phyloP scores from a whole-genome alignment of 2,888 invertebrate genomes.

The Teleogryllus oceanicus region DNA sequence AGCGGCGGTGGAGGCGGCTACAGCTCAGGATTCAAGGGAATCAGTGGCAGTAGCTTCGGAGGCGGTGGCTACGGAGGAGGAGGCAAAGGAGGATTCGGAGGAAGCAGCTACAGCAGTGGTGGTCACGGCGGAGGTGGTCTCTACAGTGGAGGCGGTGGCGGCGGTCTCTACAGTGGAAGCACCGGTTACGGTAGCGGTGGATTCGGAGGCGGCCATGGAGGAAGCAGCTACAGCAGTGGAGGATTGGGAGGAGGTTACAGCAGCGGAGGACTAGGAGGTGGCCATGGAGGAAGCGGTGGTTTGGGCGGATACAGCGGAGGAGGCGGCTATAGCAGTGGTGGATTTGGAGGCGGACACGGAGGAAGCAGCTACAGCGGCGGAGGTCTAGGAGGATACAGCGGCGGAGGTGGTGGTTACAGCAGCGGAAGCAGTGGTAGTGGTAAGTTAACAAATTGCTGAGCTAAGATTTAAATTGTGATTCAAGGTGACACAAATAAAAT shows the following conservation, averaged over 20 bases:
- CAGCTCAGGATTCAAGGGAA: conserved; percentile 20
- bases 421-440: conserved; percentile 23
- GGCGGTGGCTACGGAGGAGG: conserved; percentile 21
- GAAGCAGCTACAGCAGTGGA: conserved; percentile 23
- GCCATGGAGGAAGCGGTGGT: conserved; percentile 24
- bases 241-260: conserved; percentile 25
- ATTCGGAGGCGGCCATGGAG: conserved; percentile 24
- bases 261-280: conserved; percentile 24
- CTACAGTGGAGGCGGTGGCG: conserved; percentile 2
- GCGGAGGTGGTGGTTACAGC: conserved; percentile 20
- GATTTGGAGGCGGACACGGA: conserved; percentile 4
- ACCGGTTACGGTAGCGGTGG: conserved; percentile 22
- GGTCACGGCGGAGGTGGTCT: conserved; percentile 12
- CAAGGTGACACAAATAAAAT: too few species aligned
- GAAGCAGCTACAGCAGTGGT: neutral
- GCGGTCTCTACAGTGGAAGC: conserved; percentile 19
- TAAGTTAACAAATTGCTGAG: neutral
- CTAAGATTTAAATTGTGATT: too few species aligned
- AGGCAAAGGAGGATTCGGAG: neutral
- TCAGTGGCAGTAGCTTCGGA: neutral
- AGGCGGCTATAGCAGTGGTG: conserved; percentile 23
- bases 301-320: too few species aligned
- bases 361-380: conserved; percentile 22
- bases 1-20: neutral
- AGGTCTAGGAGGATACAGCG: conserved; percentile 20